Evolutionary conservation across 2,797 vertebrate species (phyloP).

Genomic region (Ciconia nigra): DNA sequence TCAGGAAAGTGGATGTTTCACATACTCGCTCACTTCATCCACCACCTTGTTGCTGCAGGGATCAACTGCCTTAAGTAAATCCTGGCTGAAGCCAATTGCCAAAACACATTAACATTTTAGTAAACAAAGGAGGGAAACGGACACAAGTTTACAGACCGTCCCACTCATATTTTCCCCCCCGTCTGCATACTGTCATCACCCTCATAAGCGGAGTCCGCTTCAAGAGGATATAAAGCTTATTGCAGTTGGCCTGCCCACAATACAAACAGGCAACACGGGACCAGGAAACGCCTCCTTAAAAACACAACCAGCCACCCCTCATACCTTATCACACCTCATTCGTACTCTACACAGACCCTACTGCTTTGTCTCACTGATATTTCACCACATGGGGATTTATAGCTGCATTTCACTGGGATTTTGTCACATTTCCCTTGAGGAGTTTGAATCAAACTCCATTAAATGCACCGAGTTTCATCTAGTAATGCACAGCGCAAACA

Average conservation of each 20-base stretch:
- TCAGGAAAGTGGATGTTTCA: neutral
- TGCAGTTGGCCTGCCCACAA: neutral
- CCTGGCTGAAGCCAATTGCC: neutral
- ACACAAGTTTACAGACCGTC: neutral
- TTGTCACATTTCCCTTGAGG: neutral
- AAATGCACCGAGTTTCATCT: neutral
- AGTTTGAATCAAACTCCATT: neutral
- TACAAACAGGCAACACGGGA: neutral
- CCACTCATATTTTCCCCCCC: neutral
- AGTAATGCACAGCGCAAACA: too few relatives aligned
- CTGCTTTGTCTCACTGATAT: neutral
- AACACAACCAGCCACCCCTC: neutral
- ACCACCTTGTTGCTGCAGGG: neutral
- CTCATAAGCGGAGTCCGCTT: neutral
- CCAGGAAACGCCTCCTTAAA: neutral
- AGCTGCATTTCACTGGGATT: neutral
- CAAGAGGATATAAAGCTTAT: neutral
- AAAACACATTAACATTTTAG: neutral
- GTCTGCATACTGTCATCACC: neutral
- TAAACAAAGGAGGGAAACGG: neutral
- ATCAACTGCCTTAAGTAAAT: neutral
- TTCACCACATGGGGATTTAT: neutral
- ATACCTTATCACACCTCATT: rapidly evolving
- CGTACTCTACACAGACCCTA: neutral
- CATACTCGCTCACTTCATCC: neutral